A percentile compares a stretch with the other conserved stretches of the same genome.
phyloP scores from a whole-genome alignment of 2,113 vertebrate genomes.

The Pitta sordida region DNA sequence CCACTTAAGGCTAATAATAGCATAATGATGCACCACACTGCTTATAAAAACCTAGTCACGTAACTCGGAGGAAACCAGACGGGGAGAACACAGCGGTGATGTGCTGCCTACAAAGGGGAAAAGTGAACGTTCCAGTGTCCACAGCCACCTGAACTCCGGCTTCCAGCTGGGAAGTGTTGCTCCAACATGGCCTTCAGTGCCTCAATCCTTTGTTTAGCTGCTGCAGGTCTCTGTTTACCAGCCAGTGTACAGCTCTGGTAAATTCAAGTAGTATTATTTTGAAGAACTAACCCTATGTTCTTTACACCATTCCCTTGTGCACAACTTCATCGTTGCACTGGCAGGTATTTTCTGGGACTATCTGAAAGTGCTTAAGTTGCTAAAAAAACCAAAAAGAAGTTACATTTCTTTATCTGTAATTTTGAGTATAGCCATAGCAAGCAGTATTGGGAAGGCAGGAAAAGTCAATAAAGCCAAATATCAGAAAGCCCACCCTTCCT shows the following conservation, averaged over 20 bases:
- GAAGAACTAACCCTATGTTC: not conserved
- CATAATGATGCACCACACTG: not conserved
- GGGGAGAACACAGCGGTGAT: not conserved
- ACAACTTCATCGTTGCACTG: not conserved
- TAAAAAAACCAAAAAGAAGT: not conserved
- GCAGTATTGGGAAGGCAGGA: not conserved
- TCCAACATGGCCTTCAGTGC: not conserved
- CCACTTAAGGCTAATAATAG: conserved; percentile 6
- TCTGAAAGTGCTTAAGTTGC: not conserved
- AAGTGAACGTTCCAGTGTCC: not conserved
- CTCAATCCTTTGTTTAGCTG: not conserved
- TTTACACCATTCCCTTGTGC: not conserved
- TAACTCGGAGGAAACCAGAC: not conserved
- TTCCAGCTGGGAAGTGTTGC: not conserved
- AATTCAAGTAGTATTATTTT: not conserved
- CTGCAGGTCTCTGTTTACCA: not conserved
- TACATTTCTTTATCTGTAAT: not conserved
- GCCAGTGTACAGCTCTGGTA: not conserved
- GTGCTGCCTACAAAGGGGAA: not conserved
- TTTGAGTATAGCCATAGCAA: not conserved
- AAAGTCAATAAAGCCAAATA: not conserved
- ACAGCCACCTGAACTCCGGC: not conserved
- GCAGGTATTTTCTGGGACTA: not conserved
- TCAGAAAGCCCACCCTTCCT: not conserved
- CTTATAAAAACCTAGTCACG: not conserved